These are phyloP conservation scores for Cosmorhoe ocellata DNA, from an alignment of 2,888 invertebrate species.

Conservation along the genomic window DNA sequence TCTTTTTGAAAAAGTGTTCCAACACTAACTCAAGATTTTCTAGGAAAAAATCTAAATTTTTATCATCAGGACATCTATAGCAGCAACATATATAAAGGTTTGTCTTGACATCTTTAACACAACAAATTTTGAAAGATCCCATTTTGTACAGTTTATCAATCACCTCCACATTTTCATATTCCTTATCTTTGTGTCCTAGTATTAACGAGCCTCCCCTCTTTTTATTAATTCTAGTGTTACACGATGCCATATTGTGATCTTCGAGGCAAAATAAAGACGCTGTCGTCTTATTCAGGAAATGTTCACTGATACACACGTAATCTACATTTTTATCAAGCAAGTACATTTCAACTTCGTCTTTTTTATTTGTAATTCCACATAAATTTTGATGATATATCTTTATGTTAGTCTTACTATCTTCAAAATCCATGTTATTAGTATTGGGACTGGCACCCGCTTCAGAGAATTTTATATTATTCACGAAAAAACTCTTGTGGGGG, in stretches of 20 bases:
- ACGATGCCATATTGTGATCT: background rate
- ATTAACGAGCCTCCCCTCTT: background rate
- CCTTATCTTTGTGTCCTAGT: background rate
- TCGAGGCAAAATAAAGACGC: background rate
- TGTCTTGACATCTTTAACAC: background rate
- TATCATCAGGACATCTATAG: background rate
- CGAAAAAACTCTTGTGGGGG: background rate
- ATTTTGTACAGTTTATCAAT: background rate
- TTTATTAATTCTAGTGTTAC: background rate
- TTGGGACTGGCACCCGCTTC: no score
- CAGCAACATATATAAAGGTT: no score
- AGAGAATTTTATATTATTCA: background rate
- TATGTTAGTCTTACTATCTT: background rate
- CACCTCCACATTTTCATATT: background rate
- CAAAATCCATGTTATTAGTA: no score
- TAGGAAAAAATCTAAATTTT: no score
- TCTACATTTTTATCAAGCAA: background rate
- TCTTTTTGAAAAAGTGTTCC: background rate
- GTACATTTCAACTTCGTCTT: background rate
- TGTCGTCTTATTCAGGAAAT: background rate
- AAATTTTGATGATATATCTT: background rate
- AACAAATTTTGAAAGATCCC: background rate
- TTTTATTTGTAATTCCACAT: background rate
- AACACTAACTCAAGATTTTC: background rate
- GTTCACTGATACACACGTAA: background rate